Base-by-base conservation (phyloP, 2,797 vertebrate species). In the Simalia tracyae region DNA sequence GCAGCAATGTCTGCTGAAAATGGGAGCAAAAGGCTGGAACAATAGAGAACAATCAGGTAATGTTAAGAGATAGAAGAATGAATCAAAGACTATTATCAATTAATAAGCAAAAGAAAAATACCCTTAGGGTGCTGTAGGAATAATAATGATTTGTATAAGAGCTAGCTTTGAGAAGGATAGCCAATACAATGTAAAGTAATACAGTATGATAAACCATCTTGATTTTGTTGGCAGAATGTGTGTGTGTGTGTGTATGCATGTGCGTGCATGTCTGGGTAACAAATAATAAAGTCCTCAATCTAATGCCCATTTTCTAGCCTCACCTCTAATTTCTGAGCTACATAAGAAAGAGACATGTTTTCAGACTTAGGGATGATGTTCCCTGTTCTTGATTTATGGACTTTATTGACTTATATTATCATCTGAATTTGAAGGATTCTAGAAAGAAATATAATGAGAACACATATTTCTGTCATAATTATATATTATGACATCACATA, bases 361-460 rank as follows among this genome's bases (percentile, higher is more conserved):
- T 0, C 1, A 91, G 54, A 89, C 22, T 81, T 89, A 42, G 50
- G 28, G 14, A 59, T 68, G 64, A 61, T 26, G 1, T 42, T 63
- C 76, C 81, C 60, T 76, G 4, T 5, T 8, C 17, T 54, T 89
- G 85, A 91, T 86, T 15, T 86, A 22, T 56, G 36, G 76, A 17
- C 17, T 92, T 88, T 31, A 92, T 76, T 4, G 28, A 56, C 64
- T 91, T 90, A 5, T 28, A 36, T 1, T 2, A 54, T 12, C 91
- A 84, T 50, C 15, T 89, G 59, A 60, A 59, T 54, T 84, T 91
- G 42, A 76, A 86, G n/a, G 88, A 87, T 86, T 89, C 81, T 72
- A 56, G 31, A 0, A 68, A 89, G 31, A 89, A 68, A 46, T 59
- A 56, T 46, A 64, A 84, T 26, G 42, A 42, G n/a, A 8, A 84